These are phyloP conservation scores for Phalacrocorax aristotelis DNA, from an alignment of 2,113 vertebrate genomes.

Conservation along the genomic window DNA sequence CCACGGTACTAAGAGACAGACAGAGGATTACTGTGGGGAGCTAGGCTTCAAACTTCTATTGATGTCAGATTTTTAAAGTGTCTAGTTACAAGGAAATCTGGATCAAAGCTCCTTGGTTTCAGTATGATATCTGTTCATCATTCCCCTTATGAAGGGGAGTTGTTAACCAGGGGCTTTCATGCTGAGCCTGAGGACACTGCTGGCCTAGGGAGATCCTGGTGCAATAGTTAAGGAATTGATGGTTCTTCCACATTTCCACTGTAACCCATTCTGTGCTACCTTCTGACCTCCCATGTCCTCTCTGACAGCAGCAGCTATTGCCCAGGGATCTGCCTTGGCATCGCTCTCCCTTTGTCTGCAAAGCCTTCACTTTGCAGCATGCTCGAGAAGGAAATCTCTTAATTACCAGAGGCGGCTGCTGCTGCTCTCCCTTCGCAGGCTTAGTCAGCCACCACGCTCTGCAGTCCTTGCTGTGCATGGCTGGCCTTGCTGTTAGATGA, in stretches of 20 bases:
- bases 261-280: neutral
- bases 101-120: neutral
- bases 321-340: neutral
- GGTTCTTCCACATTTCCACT: neutral
- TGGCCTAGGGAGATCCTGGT: neutral
- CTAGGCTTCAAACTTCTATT: neutral
- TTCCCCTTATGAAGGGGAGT: neutral
- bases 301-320: neutral
- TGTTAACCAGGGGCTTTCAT: neutral
- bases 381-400: neutral
- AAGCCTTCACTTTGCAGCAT: neutral
- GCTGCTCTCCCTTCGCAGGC: neutral
- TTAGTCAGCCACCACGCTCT: neutral
- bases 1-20: neutral
- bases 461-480: neutral
- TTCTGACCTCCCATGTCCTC: neutral
- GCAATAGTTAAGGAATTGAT: neutral
- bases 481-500: neutral
- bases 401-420: neutral
- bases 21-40: neutral
- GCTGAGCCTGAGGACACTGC: neutral
- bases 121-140: neutral
- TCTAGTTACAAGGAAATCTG: neutral
- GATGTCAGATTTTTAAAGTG: neutral
- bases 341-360: neutral